Evolutionary conservation across 2,888 invertebrate species (phyloP).

Genomic region (Isotomurus palustris): DNA sequence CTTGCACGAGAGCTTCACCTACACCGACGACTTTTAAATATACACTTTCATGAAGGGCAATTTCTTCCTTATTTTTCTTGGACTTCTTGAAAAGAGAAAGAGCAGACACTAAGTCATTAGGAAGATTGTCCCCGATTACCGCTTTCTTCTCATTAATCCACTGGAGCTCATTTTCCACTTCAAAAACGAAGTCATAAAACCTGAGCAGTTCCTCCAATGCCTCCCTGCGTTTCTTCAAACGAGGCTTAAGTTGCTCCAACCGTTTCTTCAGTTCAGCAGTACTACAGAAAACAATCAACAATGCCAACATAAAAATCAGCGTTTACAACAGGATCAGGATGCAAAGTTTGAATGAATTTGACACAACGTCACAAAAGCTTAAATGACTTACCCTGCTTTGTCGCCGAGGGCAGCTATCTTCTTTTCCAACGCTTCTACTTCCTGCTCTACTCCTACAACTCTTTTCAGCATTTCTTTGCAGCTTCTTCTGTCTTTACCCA

Average conservation of each 20-base stretch:
- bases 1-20: no score
- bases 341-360: no score
- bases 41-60: no score
- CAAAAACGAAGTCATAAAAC: slow-evolving; percentile 89
- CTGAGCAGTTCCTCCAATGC: slow-evolving; percentile 77
- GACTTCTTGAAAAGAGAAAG: no score
- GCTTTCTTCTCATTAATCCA: slow-evolving; percentile 74
- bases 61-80: no score
- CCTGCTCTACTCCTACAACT: slow-evolving; percentile 76
- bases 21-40: no score
- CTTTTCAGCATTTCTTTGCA: slow-evolving; percentile 60
- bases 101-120: no score
- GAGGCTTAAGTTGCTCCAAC: slow-evolving; percentile 67
- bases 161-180: slow-evolving; percentile 84
- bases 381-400: no score
- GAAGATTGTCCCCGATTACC: background rate
- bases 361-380: no score
- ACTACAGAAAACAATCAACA: no score
- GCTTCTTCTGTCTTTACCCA: slow-evolving; percentile 74
- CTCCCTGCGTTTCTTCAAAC: slow-evolving; percentile 65
- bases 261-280: slow-evolving; percentile 65
- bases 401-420: slow-evolving; percentile 53
- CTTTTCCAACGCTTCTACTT: slow-evolving; percentile 75
- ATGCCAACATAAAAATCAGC: no score
- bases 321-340: no score